Base-by-base conservation (phyloP, 2,113 vertebrate genomes). In the Phyllostomus hastatus region DNA sequence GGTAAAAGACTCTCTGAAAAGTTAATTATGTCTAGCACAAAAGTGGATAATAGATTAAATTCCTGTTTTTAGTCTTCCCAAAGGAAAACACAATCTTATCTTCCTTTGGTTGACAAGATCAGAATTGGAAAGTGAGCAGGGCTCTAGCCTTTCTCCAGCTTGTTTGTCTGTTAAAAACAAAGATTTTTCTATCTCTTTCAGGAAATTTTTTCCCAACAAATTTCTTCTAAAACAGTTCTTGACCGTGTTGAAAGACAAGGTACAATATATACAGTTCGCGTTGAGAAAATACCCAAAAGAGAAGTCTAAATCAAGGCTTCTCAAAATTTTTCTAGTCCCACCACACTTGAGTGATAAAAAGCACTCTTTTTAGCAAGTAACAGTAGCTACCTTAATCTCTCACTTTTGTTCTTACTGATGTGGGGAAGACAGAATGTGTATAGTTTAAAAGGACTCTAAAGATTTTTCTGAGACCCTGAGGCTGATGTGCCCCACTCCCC, bases 201-300 rank as follows among this genome's bases (percentile, higher is more conserved):
- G 12, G 88, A 95, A 72, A 38, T 92, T 87, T 33, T 84, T 81
- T 81, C 41, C 54, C 33, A 92, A 81, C 19, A 75, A 11, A 79
- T 91, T 91, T 84, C 22, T 94, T 92, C 70, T 92, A 81, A 92
- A 86, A 92, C 76, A 96, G 48, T 41, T 80, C 24, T 59, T 94
- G 9, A 76, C 66, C 79, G 1, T 59, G 46, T 73, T 88, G 33
- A 90, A 94, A 96, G 35, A 67, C 22, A 86, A 79, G 57, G 38
- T 79, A 75, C 26, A 28, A 28, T 61, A 61, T 28, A 61, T 61
- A 28, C 38, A 93, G 10, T 66, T 87, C 26, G 72, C 7, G 84
- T 95, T 43, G 59, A 92, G 78, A 84, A 95, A 87, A 87, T 91
- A 69, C 7, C 46, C 48, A n/a, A 66, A 96, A 84, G 52, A 50